Conservation (phyloP, 2,888 invertebrate genomes). For the Epsilonema sp. region DNA sequence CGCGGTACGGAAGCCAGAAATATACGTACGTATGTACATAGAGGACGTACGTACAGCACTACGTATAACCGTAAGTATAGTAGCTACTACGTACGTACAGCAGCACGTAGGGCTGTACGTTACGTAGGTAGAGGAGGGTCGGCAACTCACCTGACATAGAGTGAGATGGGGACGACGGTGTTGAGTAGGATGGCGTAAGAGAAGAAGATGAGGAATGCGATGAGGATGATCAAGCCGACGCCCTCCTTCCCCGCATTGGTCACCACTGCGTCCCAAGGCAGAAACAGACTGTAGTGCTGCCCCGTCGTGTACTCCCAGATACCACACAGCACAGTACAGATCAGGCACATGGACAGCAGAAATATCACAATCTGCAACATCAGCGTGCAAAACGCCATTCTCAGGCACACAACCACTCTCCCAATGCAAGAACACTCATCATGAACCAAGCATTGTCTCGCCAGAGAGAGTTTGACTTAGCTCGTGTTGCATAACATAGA, state of each 20-base stretch:
- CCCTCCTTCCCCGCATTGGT: not conserved
- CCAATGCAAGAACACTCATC: not conserved
- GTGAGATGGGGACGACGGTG: slow-evolving; percentile 96
- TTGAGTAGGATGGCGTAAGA: slow-evolving; percentile 97
- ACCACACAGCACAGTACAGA: slow-evolving; percentile 90
- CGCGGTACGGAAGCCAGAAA: too few species aligned
- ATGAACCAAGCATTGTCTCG: too few species aligned
- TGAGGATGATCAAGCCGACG: slow-evolving; percentile 42
- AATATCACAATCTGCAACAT: slow-evolving; percentile 83
- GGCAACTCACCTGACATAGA: slow-evolving; percentile 74
- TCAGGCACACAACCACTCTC: not conserved
- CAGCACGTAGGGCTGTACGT: too few species aligned
- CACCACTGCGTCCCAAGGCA: slow-evolving; percentile 20
- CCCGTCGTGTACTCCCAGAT: slow-evolving; percentile 88
- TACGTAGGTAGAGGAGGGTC: not conserved
- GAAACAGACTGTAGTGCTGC: slow-evolving; percentile 21
- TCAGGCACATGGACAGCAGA: slow-evolving; percentile 83
- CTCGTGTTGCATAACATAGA: too few species aligned
- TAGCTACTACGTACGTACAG: too few species aligned
- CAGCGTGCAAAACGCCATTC: too few species aligned
- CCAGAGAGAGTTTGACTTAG: too few species aligned
- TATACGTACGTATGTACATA: too few species aligned
- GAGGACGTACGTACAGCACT: too few species aligned
- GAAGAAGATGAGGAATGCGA: slow-evolving; percentile 89
- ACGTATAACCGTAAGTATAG: too few species aligned